These are phyloP conservation scores for Anolis carolinensis DNA, from an alignment of 2,113 vertebrate genomes.

Conservation along the genomic window DNA sequence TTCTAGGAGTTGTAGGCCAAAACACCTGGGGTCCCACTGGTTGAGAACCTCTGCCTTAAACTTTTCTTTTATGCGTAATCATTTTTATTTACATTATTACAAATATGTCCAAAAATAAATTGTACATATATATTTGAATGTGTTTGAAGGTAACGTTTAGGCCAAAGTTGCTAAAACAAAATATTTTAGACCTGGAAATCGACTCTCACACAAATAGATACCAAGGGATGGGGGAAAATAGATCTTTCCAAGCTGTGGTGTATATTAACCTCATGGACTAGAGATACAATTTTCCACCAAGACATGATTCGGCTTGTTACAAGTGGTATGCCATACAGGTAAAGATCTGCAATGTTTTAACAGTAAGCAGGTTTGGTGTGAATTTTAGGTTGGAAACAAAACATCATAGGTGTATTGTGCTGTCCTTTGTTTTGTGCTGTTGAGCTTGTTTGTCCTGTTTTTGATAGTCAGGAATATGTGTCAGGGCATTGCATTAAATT, in stretches of 20 bases:
- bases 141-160: too few species aligned
- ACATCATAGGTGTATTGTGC: not conserved
- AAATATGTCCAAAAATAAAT: too few species aligned
- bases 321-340: not conserved
- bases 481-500: not conserved
- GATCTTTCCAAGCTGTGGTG: not conserved
- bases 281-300: not conserved
- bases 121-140: too few species aligned
- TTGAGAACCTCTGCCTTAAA: too few species aligned
- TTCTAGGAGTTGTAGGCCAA: too few species aligned
- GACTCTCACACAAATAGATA: not conserved
- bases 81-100: too few species aligned
- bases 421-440: conserved; percentile 1
- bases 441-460: conserved; percentile 1
- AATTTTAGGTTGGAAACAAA: conserved; percentile 11
- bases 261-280: not conserved
- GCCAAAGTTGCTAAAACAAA: too few species aligned
- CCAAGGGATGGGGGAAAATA: not conserved
- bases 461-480: not conserved
- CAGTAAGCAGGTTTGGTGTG: conserved; percentile 12
- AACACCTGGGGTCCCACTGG: too few species aligned
- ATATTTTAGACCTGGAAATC: too few species aligned
- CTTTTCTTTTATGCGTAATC: too few species aligned
- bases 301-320: not conserved
- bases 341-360: not conserved